Conservation (phyloP, 2,888 invertebrate species). For the Yponomeuta malinellus region DNA sequence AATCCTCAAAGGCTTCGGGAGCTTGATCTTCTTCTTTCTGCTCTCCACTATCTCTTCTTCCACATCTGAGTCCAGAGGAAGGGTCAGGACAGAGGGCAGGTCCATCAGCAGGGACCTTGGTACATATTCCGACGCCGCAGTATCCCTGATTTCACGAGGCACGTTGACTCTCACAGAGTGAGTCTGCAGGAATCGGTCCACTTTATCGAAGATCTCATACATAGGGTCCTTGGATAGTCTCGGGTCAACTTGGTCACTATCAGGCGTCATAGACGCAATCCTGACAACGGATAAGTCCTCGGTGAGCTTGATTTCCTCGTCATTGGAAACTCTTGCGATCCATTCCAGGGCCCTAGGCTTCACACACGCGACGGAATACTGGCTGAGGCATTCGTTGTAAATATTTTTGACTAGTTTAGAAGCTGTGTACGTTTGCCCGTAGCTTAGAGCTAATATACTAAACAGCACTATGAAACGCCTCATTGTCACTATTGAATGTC, state of each 20-base stretch:
- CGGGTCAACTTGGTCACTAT: conserved; percentile 45
- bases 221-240: conserved; percentile 73
- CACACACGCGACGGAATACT: conserved; percentile 83
- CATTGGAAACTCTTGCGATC: conserved; percentile 79
- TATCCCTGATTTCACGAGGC: conserved; percentile 78
- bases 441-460: conserved; percentile 49
- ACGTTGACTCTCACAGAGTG: conserved; percentile 85
- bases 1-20: conserved; percentile 69
- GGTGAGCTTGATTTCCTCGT: conserved; percentile 83
- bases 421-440: conserved; percentile 71
- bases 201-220: conserved; percentile 80
- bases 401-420: conserved; percentile 79
- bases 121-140: conserved; percentile 75
- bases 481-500: conserved; percentile 30
- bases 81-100: conserved; percentile 80
- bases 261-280: conserved; percentile 64
- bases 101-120: conserved; percentile 79
- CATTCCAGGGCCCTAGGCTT: conserved; percentile 86
- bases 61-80: conserved; percentile 80
- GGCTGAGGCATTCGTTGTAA: conserved; percentile 80
- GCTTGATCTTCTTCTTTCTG: conserved; percentile 71
- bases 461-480: conserved; percentile 59
- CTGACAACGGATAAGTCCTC: conserved; percentile 84
- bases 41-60: conserved; percentile 63
- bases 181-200: conserved; percentile 84